Conservation (phyloP, 2,797 vertebrate genomes). For the Cryptoblepharus egeriae region DNA sequence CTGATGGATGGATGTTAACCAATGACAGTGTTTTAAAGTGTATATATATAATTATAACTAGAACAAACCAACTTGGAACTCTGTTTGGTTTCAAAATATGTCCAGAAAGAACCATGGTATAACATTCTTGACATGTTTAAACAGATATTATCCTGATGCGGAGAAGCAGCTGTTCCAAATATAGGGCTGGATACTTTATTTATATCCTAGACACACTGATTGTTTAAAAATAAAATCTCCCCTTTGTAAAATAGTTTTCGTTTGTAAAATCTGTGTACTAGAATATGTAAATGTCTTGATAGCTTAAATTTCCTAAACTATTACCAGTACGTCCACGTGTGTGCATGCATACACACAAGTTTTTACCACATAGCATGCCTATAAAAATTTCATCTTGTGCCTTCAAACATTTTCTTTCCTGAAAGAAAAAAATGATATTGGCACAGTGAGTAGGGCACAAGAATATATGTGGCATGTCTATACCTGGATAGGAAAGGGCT, state of each 20-base stretch:
- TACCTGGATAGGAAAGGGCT: too few species aligned
- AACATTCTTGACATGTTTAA: slow-evolving; percentile 25
- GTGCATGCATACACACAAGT: too few species aligned
- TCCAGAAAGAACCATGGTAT: neutral
- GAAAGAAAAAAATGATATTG: neutral
- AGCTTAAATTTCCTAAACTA: neutral
- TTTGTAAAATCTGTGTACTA: neutral
- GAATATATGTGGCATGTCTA: too few species aligned
- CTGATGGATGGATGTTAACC: neutral
- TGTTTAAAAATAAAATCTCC: slow-evolving; percentile 23
- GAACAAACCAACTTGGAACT: neutral
- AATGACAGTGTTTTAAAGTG: neutral
- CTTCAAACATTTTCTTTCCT: neutral
- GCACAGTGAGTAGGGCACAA: neutral
- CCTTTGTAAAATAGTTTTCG: neutral
- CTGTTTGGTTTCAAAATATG: slow-evolving; percentile 13
- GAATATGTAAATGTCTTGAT: neutral
- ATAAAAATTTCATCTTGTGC: neutral
- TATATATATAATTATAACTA: neutral
- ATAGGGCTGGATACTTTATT: slow-evolving; percentile 8
- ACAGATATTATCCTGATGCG: neutral
- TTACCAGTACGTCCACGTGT: too few species aligned
- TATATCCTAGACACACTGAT: slow-evolving; percentile 25
- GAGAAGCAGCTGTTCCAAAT: slow-evolving; percentile 23
- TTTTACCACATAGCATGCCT: too few species aligned